Evolutionary conservation across 2,888 invertebrate species (phyloP), one percentile per base, ranked within the genome.

Genomic region (Luperina nickerlii): DNA sequence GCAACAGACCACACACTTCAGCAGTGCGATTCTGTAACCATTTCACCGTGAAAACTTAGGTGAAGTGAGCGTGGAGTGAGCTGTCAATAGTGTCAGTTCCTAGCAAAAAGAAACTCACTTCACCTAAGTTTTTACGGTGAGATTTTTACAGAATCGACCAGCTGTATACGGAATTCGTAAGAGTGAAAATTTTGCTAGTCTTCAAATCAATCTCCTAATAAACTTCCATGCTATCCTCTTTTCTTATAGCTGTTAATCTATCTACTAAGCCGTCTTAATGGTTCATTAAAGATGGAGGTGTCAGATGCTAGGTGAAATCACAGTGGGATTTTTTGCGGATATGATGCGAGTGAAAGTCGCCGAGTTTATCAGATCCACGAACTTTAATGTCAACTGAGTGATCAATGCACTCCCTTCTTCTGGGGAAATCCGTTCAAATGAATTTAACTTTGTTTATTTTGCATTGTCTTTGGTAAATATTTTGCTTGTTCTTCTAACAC

Each of bases 221-320:
- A 78, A 80, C 38, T 42, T 32, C 5, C 3, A 7, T 27, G 6
- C 42, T 57, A 62, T 54, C 51, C 20, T 24, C n/a, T 27, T n/a
- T 38, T 75, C 38, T 67, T 27, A 38, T 62, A 15, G 6, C 20
- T 57, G 38, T n/a, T n/a, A 54, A 57, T 38, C 38, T 51, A 68
- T 67, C 60, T n/a, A 54, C 60, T 51, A 24, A 82, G 38, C 24
- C 32, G 57, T 76, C 60, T 69, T 78, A 78, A 71, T 85, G 60
- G 32, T 70, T 85, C n/a, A 76, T 86, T 79, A 79, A 69, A 77
- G 76, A 86, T 76, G 70, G 63, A 76, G 67, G 83, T 86, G 84
- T 85, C 76, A 83, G 86, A 86, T 74, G 74, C 54, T 62, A 72
- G 71, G 79, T 74, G 79, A 85, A 85, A 86, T 83, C 83, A 86